Conservation (phyloP, 2,797 vertebrate genomes). For the Aldrovandia affinis region DNA sequence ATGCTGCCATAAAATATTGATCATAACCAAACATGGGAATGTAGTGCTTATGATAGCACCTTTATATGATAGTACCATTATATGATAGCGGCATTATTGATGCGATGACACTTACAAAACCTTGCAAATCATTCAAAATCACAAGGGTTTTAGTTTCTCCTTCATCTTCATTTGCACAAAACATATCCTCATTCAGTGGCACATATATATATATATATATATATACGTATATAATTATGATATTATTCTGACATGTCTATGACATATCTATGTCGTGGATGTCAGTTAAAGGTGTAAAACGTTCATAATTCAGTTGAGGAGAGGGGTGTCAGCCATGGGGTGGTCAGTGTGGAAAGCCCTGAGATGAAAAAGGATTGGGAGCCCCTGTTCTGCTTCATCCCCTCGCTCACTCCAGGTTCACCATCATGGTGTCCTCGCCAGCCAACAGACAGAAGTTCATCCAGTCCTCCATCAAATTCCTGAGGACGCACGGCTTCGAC, state of each 20-base stretch:
- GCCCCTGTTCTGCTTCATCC: not conserved
- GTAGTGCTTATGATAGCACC: not conserved
- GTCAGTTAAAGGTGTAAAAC: not conserved
- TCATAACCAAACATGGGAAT: constrained; percentile 2
- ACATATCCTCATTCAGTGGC: too few relatives aligned
- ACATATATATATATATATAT: too few relatives aligned
- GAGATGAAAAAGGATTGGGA: not conserved
- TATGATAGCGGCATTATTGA: too few relatives aligned
- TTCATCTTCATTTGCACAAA: too few relatives aligned
- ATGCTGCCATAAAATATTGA: not conserved
- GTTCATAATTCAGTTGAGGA: not conserved
- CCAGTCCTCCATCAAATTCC: constrained; percentile 70
- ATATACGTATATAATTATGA: too few relatives aligned
- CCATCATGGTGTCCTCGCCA: constrained; percentile 68
- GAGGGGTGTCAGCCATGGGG: not conserved
- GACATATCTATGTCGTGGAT: not conserved
- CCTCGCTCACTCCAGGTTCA: constrained; percentile 67
- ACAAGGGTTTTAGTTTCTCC: too few relatives aligned
- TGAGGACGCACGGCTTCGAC: constrained; percentile 76
- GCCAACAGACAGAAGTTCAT: constrained; percentile 74
- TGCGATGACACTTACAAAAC: too few relatives aligned
- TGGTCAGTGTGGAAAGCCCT: not conserved
- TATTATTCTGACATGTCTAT: too few relatives aligned
- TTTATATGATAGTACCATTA: not conserved
- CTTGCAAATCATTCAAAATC: too few relatives aligned